Evolutionary conservation across 1,140 invertebrate species (phyloP).

Genomic region (Lordiphosa collinella): DNA sequence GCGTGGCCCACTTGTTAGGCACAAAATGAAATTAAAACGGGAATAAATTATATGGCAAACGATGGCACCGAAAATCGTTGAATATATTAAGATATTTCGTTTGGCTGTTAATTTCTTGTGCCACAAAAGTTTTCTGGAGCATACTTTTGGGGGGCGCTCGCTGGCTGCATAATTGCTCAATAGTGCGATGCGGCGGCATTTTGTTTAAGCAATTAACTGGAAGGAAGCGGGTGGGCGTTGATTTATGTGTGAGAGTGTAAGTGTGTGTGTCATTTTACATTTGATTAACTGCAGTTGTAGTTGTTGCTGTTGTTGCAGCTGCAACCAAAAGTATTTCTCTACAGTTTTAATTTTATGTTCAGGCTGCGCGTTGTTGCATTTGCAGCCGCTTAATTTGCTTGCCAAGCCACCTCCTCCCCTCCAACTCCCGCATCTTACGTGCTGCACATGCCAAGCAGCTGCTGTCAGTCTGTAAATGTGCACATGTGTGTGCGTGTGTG

Average conservation of each 20-base stretch:
- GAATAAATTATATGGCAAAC: constrained; percentile 66
- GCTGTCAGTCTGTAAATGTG: constrained; percentile 39
- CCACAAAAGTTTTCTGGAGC: constrained; percentile 6
- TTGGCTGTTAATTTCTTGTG: constrained; percentile 30
- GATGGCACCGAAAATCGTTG: constrained; percentile 40
- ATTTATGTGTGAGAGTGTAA: constrained; percentile 42
- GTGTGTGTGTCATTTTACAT: constrained; percentile 51
- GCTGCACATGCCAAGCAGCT: constrained; percentile 60
- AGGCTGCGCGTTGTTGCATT: neutral
- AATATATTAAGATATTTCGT: constrained; percentile 72
- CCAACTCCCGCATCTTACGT: constrained; percentile 52
- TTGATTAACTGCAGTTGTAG: constrained; percentile 66
- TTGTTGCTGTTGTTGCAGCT: constrained; percentile 20
- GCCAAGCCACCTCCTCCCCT: neutral
- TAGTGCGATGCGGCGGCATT: constrained; percentile 42
- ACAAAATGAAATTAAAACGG: constrained; percentile 74
- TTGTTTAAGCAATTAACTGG: constrained; percentile 70
- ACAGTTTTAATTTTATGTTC: constrained; percentile 60
- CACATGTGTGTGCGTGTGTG: neutral
- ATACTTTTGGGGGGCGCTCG: constrained; percentile 15
- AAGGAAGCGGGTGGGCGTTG: constrained; percentile 21
- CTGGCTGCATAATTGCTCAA: constrained; percentile 60
- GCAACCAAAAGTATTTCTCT: constrained; percentile 52
- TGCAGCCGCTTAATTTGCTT: constrained; percentile 23
- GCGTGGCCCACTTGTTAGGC: constrained; percentile 63